These are phyloP conservation scores for Planiliza haematocheilus DNA, from an alignment of 2,113 vertebrate species.

Conservation along the genomic window DNA sequence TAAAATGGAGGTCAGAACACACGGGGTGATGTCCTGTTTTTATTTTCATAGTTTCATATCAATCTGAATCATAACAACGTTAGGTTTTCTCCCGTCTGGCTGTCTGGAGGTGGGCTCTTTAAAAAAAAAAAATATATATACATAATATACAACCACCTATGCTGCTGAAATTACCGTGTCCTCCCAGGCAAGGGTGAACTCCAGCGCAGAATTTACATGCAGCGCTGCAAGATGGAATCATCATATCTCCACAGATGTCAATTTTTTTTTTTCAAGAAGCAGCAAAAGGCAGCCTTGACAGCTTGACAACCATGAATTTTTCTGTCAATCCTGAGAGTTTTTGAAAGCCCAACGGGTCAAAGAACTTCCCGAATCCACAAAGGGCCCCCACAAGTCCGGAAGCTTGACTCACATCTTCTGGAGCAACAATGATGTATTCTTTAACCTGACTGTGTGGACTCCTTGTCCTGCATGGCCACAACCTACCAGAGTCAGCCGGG, in stretches of 20 bases:
- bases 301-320: conserved; percentile 54
- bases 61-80: neutral
- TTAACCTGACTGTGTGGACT: neutral
- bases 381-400: neutral
- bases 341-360: conserved; percentile 32
- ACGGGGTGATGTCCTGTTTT: neutral
- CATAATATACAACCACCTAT: conserved; percentile 6
- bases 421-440: neutral
- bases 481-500: too few species aligned
- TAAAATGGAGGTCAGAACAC: conserved; percentile 38
- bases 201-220: conserved; percentile 35
- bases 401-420: neutral
- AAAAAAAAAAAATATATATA: conserved; percentile 29
- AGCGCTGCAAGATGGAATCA: conserved; percentile 18
- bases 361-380: conserved; percentile 28
- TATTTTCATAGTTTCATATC: conserved; percentile 31
- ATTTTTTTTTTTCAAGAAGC: conserved; percentile 19
- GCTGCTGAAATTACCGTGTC: conserved; percentile 27
- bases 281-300: conserved; percentile 34
- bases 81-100: too few species aligned
- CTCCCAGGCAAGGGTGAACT: conserved; percentile 16
- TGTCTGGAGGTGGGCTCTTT: conserved; percentile 11
- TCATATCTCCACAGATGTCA: conserved; percentile 25
- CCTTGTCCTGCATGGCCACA: neutral
- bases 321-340: conserved; percentile 48